Conservation (phyloP, 2,113 vertebrate genomes). For the Tinamus guttatus region DNA sequence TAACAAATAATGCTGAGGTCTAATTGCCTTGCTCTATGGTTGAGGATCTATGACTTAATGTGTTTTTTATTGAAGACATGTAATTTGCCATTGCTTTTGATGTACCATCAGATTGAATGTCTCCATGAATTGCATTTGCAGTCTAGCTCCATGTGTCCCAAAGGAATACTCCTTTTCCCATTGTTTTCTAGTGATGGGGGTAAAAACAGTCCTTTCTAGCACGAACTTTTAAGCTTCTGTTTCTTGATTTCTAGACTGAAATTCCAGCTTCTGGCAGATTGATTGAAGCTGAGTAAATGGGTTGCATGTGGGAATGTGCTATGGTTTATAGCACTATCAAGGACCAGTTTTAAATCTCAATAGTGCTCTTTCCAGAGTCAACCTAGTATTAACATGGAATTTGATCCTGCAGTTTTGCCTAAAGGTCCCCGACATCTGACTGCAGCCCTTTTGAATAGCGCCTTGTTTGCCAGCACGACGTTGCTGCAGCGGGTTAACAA, state of each 20-base stretch:
- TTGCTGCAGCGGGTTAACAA: neutral
- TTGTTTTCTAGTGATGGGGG: neutral
- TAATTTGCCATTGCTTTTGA: constrained; percentile 64
- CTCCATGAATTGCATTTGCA: constrained; percentile 44
- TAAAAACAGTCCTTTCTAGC: neutral
- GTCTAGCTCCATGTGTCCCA: neutral
- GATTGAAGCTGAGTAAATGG: neutral
- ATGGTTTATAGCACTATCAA: neutral
- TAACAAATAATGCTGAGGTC: constrained; percentile 57
- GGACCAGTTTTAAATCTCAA: neutral
- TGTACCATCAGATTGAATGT: constrained; percentile 46
- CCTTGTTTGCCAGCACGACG: neutral
- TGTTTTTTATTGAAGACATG: neutral
- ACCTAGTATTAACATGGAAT: neutral
- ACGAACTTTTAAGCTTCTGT: neutral
- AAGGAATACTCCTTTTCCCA: neutral
- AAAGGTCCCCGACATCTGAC: neutral
- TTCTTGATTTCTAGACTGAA: neutral
- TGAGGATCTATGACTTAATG: constrained; percentile 4
- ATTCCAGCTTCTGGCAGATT: neutral
- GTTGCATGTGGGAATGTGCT: neutral
- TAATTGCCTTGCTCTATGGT: constrained; percentile 33
- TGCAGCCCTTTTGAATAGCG: neutral
- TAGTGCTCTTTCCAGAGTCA: neutral
- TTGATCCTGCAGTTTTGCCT: neutral